These are phyloP conservation scores for Syrista parreyssii DNA, from an alignment of 2,888 invertebrate genomes.

Conservation along the genomic window DNA sequence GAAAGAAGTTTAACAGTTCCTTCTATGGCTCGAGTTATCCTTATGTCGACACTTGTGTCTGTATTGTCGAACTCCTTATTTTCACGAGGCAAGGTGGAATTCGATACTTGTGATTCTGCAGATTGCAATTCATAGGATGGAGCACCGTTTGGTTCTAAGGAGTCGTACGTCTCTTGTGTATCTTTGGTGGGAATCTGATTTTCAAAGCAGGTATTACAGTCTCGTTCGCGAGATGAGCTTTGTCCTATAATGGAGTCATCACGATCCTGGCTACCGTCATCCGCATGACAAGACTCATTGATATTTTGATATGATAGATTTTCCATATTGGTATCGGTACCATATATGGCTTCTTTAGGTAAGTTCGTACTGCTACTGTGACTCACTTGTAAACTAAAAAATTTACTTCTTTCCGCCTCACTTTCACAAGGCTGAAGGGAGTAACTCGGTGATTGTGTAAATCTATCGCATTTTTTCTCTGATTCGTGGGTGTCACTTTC, in stretches of 20 bases:
- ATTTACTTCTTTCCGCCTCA: conserved; percentile 31
- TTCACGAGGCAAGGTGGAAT: conserved; percentile 13
- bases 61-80: conserved; percentile 5
- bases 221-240: conserved; percentile 5
- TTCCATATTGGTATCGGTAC: conserved; percentile 9
- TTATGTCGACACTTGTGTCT: conserved; percentile 45
- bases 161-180: conserved; percentile 51
- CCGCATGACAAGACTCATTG: neutral
- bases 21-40: conserved; percentile 58
- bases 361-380: neutral
- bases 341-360: conserved; percentile 19
- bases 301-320: conserved; percentile 6
- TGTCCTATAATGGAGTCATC: neutral
- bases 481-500: neutral
- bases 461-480: conserved; percentile 28
- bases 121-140: conserved; percentile 26
- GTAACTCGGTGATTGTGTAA: conserved; percentile 11
- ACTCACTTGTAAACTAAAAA: conserved; percentile 36
- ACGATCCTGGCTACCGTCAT: neutral
- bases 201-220: conserved; percentile 32
- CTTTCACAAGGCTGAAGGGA: neutral
- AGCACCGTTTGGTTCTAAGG: conserved; percentile 43
- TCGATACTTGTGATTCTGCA: neutral
- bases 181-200: conserved; percentile 54
- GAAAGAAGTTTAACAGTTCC: conserved; percentile 59